phyloP scores from a whole-genome alignment of 2,888 invertebrate species.

The Euclidia mi region DNA sequence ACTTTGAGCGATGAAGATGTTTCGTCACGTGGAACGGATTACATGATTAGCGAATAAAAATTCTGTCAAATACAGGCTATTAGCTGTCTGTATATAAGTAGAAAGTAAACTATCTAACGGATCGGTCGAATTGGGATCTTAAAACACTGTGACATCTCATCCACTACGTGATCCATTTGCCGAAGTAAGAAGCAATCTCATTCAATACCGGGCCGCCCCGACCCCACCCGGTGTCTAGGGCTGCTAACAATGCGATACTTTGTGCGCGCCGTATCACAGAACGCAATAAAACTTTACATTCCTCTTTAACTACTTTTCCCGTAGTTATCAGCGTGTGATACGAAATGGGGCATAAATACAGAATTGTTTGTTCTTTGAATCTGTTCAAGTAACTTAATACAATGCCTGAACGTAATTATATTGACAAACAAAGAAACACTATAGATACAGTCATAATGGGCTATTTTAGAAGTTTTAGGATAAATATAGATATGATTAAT shows the following conservation, averaged over 20 bases:
- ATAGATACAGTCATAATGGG: too few species aligned
- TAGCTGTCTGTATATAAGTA: slow-evolving; percentile 44
- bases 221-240: slow-evolving; percentile 69
- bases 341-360: slow-evolving; percentile 77
- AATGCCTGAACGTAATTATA: not conserved
- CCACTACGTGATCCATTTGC: slow-evolving; percentile 91
- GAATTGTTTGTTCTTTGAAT: slow-evolving; percentile 60
- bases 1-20: not conserved
- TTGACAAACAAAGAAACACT: too few species aligned
- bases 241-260: slow-evolving; percentile 85
- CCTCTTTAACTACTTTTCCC: slow-evolving; percentile 85
- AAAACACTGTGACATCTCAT: slow-evolving; percentile 91
- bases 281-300: slow-evolving; percentile 88
- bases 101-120: slow-evolving; percentile 72
- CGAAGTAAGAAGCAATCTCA: slow-evolving; percentile 91
- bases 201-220: slow-evolving; percentile 86
- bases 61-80: slow-evolving; percentile 17
- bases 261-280: slow-evolving; percentile 81
- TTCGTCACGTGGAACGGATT: too few species aligned
- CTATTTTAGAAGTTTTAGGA: too few species aligned
- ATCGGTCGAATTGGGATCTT: slow-evolving; percentile 88
- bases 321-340: slow-evolving; percentile 83
- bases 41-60: slow-evolving; percentile 1
- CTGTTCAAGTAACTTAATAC: slow-evolving; percentile 33
- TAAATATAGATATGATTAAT: too few species aligned